These are phyloP conservation scores for Cottus gobio DNA, from an alignment of 2,113 vertebrate genomes.

Conservation along the genomic window DNA sequence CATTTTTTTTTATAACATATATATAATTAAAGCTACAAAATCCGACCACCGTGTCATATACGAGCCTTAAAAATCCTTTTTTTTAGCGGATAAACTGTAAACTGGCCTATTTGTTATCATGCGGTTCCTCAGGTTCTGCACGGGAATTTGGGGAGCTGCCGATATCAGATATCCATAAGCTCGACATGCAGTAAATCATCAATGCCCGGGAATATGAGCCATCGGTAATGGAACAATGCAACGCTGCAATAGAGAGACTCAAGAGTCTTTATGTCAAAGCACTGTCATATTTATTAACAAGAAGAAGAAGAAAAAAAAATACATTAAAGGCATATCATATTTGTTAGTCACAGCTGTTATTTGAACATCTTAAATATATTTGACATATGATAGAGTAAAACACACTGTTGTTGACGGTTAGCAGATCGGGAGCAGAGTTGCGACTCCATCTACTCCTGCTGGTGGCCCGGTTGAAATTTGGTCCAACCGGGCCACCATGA, in stretches of 20 bases:
- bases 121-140: not conserved
- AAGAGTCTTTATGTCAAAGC: slow-evolving; percentile 68
- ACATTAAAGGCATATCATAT: slow-evolving; percentile 76
- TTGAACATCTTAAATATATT: slow-evolving; percentile 70
- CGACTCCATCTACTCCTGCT: slow-evolving; percentile 15
- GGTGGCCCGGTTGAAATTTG: slow-evolving; percentile 35
- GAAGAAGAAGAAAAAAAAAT: slow-evolving; percentile 65
- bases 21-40: slow-evolving; percentile 6
- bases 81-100: not conserved
- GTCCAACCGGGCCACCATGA: slow-evolving; percentile 53
- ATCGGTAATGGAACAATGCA: slow-evolving; percentile 7
- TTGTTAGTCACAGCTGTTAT: slow-evolving; percentile 69
- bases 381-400: slow-evolving; percentile 70
- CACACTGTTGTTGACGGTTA: slow-evolving; percentile 66
- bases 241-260: slow-evolving; percentile 19
- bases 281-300: slow-evolving; percentile 82
- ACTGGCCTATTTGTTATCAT: not conserved
- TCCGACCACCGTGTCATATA: not conserved
- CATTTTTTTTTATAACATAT: too few relatives aligned
- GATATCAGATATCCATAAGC: slow-evolving; percentile 33
- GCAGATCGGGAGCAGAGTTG: slow-evolving; percentile 44
- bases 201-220: slow-evolving; percentile 16
- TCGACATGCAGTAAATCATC: slow-evolving; percentile 44
- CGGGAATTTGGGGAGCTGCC: slow-evolving; percentile 30
- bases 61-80: not conserved